These are phyloP conservation scores for Brachionus rubens DNA, from an alignment of 1,140 invertebrate species.

Conservation along the genomic window DNA sequence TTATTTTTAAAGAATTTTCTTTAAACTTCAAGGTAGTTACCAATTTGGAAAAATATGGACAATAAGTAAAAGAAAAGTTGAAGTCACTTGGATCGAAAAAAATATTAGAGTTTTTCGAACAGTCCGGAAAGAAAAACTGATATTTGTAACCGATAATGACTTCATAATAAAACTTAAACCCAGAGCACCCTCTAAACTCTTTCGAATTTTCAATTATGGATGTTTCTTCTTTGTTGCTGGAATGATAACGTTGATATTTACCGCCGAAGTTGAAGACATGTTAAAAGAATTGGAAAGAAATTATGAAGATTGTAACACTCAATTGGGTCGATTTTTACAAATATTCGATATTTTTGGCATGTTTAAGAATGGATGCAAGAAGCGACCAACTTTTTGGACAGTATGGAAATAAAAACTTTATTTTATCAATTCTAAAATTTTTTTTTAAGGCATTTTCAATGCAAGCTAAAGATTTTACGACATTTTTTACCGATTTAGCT, in stretches of 20 bases:
- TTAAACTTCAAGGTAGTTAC: constrained; percentile 14
- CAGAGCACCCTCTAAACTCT: too few relatives aligned
- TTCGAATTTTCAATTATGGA: too few relatives aligned
- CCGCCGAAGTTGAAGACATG: constrained; percentile 7
- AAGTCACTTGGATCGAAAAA: constrained; percentile 4
- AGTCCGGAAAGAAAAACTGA: neutral
- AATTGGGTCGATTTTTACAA: neutral
- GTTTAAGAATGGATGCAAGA: neutral
- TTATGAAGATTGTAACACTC: constrained; percentile 4
- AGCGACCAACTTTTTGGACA: constrained; percentile 27
- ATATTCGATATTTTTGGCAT: neutral
- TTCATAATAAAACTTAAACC: constrained; percentile 19
- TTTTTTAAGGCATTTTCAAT: constrained; percentile 20
- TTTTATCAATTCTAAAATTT: constrained; percentile 2
- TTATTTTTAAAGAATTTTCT: constrained; percentile 9
- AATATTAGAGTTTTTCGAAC: constrained; percentile 20
- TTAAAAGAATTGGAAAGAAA: constrained; percentile 22
- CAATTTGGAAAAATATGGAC: constrained; percentile 29
- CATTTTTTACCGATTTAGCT: constrained; percentile 35
- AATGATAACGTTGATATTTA: constrained; percentile 18
- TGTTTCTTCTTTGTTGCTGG: neutral
- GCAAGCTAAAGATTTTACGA: neutral
- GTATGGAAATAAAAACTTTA: neutral
- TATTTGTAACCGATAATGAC: constrained; percentile 2
- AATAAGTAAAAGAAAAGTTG: constrained; percentile 13